phyloP scores from a whole-genome alignment of 2,888 invertebrate species.

The Amorpha juglandis region DNA sequence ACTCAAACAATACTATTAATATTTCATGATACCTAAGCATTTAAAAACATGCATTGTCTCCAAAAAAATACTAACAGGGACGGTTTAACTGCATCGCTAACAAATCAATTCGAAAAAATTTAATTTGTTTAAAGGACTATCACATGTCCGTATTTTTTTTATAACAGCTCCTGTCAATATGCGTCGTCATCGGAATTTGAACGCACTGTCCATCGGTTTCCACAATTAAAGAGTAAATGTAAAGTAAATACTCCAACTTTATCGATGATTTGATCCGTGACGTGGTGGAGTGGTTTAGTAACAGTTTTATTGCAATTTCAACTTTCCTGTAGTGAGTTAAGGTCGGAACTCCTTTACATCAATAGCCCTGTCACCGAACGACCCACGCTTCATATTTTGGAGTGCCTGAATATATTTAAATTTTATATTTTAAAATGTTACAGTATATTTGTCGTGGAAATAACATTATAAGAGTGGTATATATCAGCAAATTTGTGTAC shows the following conservation, averaged over 20 bases:
- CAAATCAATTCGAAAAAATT: too few relatives aligned
- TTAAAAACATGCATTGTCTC: too few relatives aligned
- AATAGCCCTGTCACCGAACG: slow-evolving; percentile 59
- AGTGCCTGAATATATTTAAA: slow-evolving; percentile 54
- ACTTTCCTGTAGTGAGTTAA: slow-evolving; percentile 32
- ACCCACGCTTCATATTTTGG: slow-evolving; percentile 63
- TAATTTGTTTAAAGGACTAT: background rate
- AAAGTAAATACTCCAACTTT: slow-evolving; percentile 79
- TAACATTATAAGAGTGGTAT: background rate
- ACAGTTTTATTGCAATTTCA: slow-evolving; percentile 30
- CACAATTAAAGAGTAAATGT: slow-evolving; percentile 77
- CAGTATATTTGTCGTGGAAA: background rate
- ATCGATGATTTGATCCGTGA: slow-evolving; percentile 76
- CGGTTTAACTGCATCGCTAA: too few relatives aligned
- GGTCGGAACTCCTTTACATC: slow-evolving; percentile 38
- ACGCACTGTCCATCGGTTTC: slow-evolving; percentile 61
- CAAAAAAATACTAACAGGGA: too few relatives aligned
- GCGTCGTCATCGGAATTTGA: slow-evolving; percentile 73
- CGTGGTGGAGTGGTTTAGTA: slow-evolving; percentile 52
- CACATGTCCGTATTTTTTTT: slow-evolving; percentile 44
- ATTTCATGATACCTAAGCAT: too few relatives aligned
- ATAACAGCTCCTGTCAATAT: slow-evolving; percentile 64
- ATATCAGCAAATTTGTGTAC: too few relatives aligned
- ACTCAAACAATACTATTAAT: too few relatives aligned
- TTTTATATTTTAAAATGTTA: slow-evolving; percentile 32